Evolutionary conservation across 2,888 invertebrate species (phyloP).

Genomic region (Mactromeris polynyma): DNA sequence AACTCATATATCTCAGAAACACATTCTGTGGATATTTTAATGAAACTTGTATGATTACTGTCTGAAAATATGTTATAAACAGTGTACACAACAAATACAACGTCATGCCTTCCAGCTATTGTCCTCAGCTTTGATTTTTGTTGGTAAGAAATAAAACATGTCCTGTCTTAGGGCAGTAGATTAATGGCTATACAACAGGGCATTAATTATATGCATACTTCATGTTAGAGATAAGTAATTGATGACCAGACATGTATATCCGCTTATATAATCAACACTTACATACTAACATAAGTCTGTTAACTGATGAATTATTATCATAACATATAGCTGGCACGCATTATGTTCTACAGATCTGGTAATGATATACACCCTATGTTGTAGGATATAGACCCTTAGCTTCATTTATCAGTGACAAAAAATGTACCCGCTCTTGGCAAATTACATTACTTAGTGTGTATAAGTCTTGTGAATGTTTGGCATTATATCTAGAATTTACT

Average conservation of each 20-base stretch:
- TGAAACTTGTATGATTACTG: constrained; percentile 12
- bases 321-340: constrained; percentile 19
- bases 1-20: constrained; percentile 12
- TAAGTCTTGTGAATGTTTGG: neutral
- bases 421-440: neutral
- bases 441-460: neutral
- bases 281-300: neutral
- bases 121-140: neutral
- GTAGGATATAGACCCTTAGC: neutral
- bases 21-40: constrained; percentile 1
- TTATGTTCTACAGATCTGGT: neutral
- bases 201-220: constrained; percentile 36
- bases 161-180: neutral
- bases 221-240: constrained; percentile 29
- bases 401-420: constrained; percentile 4
- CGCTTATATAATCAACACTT: constrained; percentile 17
- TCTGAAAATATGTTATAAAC: constrained; percentile 2
- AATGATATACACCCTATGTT: neutral
- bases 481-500: neutral
- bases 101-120: neutral
- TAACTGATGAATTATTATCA: constrained; percentile 32
- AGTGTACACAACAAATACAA: neutral
- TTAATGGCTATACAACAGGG: constrained; percentile 27
- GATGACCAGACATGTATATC: constrained; percentile 35
- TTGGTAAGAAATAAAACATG: neutral